These are phyloP conservation scores for Ophioninae sp. DNA, from an alignment of 2,888 invertebrate species.

Conservation along the genomic window DNA sequence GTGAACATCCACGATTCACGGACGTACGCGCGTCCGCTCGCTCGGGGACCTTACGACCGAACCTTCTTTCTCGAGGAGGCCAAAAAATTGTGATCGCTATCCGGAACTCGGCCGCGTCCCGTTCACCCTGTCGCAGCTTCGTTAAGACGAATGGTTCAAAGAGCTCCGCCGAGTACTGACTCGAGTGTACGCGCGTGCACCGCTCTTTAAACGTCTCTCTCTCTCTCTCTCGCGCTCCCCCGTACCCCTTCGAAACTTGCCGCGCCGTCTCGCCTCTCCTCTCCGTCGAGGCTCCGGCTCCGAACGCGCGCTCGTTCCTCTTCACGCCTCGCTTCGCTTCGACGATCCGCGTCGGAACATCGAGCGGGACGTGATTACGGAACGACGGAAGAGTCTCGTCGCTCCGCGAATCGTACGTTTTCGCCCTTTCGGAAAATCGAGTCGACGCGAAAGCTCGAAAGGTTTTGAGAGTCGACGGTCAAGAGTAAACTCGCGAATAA, in stretches of 20 bases:
- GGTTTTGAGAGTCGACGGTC: no score
- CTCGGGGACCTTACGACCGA: constrained; percentile 17
- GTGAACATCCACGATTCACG: constrained; percentile 35
- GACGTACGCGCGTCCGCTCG: not conserved
- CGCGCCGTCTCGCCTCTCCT: no score
- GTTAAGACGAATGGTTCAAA: constrained; percentile 35
- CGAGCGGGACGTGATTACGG: not conserved
- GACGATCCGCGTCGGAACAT: not conserved
- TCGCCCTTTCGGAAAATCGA: no score
- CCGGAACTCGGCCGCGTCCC: constrained; percentile 15
- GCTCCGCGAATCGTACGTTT: not conserved
- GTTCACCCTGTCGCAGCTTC: constrained; percentile 29
- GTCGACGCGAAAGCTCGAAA: no score
- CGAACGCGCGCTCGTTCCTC: not conserved
- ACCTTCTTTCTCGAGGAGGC: not conserved
- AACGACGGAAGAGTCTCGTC: constrained; percentile 5
- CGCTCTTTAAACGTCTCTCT: not conserved
- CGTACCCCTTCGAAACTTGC: not conserved
- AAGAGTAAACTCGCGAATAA: no score
- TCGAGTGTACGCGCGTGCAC: constrained; percentile 2
- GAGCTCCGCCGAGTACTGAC: constrained; percentile 24
- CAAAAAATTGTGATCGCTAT: constrained; percentile 44
- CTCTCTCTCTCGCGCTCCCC: not conserved
- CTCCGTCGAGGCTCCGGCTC: not conserved
- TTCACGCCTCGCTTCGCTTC: not conserved